Base-by-base conservation (phyloP, 2,113 vertebrate genomes). In the Orientallactaga bullata region DNA sequence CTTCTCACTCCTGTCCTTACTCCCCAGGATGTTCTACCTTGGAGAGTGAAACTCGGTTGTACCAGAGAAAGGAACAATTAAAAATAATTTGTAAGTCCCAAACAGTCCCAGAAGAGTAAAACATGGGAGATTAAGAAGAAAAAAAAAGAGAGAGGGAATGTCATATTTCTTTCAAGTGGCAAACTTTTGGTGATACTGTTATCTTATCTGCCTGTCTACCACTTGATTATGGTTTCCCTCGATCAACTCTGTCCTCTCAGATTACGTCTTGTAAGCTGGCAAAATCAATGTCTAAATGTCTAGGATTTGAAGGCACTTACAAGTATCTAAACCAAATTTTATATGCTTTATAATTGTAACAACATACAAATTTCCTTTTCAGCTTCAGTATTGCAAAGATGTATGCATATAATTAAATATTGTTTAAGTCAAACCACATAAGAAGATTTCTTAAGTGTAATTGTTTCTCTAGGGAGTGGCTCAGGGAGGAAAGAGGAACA, bases 401-500 rank as follows among this genome's bases (percentile, higher is more conserved):
- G 2, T 21, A 4, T 76, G 7, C 37, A 18, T 26, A 13, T 13
- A 4, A 18, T 76, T 42, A 30, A 72, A 77, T 94, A 80, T 77
- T 66, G n/a, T 78, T 95, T 94, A 8, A 85, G 85, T n/a, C 30
- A 63, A 82, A 69, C 42, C 58, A 55, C 3, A 55, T 88, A 85
- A 78, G 47, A 91, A 71, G 17, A 35, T 20, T 21, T 72, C 28
- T 16, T 26, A 71, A 58, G 51, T 68, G 15, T 37, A n/a, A 35
- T 72, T 35, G 1, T 47, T 91, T 91, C 21, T 87, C 60, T 68
- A 32, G 1, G 13, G 39, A 94, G 26, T 47, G 63, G 30, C 39
- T 39, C 35, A 80, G 11, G 42, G 7, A 86, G 8, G 24, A 1
- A 12, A 18, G 1, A 21, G 74, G 30, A 72, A 39, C 1, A 42